Evolutionary conservation across 2,113 vertebrate species (phyloP).

Genomic region (Elgaria multicarinata): DNA sequence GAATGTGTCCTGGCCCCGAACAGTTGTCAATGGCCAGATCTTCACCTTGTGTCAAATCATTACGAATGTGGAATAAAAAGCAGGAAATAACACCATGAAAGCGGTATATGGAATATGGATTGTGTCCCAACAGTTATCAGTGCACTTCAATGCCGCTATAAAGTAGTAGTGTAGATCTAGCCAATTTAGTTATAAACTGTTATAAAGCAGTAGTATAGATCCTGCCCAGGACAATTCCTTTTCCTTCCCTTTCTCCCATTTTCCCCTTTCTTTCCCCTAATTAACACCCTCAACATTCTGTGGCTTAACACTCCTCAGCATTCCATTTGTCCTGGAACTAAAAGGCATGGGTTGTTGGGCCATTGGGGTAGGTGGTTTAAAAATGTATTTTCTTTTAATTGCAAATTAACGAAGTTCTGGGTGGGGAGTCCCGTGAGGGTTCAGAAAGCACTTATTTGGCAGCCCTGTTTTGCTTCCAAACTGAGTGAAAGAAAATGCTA

Average conservation of each 20-base stretch:
- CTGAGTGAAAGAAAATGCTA: neutral
- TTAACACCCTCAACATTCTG: neutral
- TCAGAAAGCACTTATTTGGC: neutral
- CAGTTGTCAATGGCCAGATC: too few relatives aligned
- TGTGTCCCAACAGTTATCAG: too few relatives aligned
- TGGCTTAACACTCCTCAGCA: neutral
- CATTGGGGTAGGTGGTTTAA: neutral
- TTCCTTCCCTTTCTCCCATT: neutral
- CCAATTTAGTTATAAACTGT: too few relatives aligned
- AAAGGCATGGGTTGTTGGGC: neutral
- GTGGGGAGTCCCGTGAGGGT: too few relatives aligned
- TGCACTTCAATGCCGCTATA: too few relatives aligned
- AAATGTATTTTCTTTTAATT: neutral
- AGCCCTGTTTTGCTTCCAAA: neutral
- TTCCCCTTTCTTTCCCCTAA: neutral
- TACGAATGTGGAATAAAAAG: too few relatives aligned
- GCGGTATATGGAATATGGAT: too few relatives aligned
- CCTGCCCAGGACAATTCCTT: neutral
- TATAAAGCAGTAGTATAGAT: too few relatives aligned
- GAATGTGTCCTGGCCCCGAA: too few relatives aligned
- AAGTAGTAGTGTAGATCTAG: too few relatives aligned
- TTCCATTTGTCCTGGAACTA: neutral
- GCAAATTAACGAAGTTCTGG: neutral
- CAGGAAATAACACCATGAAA: too few relatives aligned
- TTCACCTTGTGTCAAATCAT: too few relatives aligned